A percentile compares a stretch with the other conserved stretches of the same genome.
Conservation (phyloP, 2,113 vertebrate species). For the Archilochus colubris region DNA sequence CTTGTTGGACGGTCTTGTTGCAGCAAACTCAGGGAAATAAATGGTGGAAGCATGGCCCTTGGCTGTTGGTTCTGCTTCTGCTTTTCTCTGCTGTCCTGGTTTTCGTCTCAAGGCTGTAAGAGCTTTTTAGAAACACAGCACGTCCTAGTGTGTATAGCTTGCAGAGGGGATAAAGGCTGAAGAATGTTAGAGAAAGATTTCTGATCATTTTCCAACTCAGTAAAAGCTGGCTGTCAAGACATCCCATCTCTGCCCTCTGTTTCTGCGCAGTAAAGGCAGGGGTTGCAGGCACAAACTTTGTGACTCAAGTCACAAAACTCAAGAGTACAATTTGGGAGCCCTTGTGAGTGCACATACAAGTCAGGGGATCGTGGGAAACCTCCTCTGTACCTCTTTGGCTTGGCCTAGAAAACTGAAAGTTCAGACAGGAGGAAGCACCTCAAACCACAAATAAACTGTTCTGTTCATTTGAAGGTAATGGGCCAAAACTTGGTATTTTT, state of each 20-base stretch:
- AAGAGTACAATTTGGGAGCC: neutral
- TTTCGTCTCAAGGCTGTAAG: neutral
- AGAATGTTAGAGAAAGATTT: neutral
- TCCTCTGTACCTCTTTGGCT: neutral
- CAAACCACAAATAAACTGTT: slow-evolving; percentile 45
- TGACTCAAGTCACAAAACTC: neutral
- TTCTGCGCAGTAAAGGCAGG: neutral
- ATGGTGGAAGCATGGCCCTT: neutral
- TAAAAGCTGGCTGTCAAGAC: neutral
- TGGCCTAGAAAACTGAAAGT: neutral
- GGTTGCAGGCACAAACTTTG: neutral
- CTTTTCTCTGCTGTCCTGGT: neutral
- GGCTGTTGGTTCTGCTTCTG: neutral
- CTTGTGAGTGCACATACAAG: neutral
- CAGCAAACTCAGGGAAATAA: neutral
- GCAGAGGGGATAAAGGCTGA: neutral
- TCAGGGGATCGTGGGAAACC: neutral
- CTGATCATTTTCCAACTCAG: neutral
- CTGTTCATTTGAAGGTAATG: slow-evolving; percentile 53
- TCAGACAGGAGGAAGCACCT: slow-evolving; percentile 49
- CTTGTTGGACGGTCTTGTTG: neutral
- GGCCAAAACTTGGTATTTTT: slow-evolving; percentile 22
- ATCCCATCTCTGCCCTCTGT: neutral
- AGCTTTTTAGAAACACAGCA: neutral
- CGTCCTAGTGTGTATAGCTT: neutral